A percentile compares a stretch with the other conserved stretches of the same genome.
phyloP scores from a whole-genome alignment of 1,140 invertebrate genomes.

The Lordiphosa clarofinis region DNA sequence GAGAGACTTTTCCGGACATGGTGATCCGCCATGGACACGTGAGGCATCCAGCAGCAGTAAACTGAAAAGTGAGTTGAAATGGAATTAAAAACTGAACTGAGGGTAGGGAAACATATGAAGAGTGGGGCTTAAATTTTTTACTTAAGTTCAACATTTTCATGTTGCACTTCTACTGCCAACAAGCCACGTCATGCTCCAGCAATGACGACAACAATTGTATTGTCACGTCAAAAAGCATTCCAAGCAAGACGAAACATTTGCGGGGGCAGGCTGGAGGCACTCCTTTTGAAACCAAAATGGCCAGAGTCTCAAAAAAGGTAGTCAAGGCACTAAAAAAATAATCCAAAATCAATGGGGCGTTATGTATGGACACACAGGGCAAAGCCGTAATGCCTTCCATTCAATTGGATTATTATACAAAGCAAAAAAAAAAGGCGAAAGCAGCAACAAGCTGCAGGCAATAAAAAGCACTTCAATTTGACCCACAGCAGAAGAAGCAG shows the following conservation, averaged over 20 bases:
- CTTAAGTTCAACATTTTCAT: too few species aligned
- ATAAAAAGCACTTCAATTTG: slow-evolving; percentile 78
- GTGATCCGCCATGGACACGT: slow-evolving; percentile 95
- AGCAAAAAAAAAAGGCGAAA: slow-evolving; percentile 41
- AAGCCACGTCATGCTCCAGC: slow-evolving; percentile 37
- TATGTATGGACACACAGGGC: slow-evolving; percentile 40
- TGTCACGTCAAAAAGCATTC: slow-evolving; percentile 49
- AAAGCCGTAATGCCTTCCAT: slow-evolving; percentile 22
- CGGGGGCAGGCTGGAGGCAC: slow-evolving; percentile 6
- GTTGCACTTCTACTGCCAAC: too few species aligned
- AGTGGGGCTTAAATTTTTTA: too few species aligned
- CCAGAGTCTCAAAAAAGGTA: slow-evolving; percentile 38
- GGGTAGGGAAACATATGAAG: too few species aligned
- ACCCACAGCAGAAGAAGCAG: slow-evolving; percentile 44
- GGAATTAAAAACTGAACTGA: too few species aligned
- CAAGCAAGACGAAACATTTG: slow-evolving; percentile 40
- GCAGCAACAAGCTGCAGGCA: slow-evolving; percentile 71
- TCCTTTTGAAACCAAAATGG: slow-evolving; percentile 12
- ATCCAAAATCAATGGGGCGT: slow-evolving; percentile 77
- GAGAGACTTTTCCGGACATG: slow-evolving; percentile 95
- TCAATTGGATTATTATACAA: slow-evolving; percentile 75
- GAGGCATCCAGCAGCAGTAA: slow-evolving; percentile 88
- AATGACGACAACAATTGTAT: slow-evolving; percentile 37
- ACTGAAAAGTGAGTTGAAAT: slow-evolving; percentile 88
- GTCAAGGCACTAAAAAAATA: slow-evolving; percentile 72